These are phyloP conservation scores for Epinotia bilunana DNA, from an alignment of 2,888 invertebrate genomes.

Conservation along the genomic window DNA sequence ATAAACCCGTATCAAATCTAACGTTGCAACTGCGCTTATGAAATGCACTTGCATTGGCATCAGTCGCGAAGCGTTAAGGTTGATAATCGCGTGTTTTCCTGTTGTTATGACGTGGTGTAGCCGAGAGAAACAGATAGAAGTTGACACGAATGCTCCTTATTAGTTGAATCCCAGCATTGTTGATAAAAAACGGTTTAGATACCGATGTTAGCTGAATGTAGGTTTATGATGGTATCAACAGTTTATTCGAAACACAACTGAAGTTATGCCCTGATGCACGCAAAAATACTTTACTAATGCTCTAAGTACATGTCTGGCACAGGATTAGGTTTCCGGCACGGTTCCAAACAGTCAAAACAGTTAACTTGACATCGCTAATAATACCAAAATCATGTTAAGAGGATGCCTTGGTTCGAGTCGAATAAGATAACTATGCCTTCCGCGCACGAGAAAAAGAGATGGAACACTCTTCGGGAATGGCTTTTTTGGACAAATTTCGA, in stretches of 20 bases:
- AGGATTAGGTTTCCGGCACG: too few species aligned
- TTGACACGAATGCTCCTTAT: slow-evolving; percentile 79
- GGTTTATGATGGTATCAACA: slow-evolving; percentile 6
- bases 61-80: slow-evolving; percentile 5
- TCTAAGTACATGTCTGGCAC: too few species aligned
- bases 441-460: too few species aligned
- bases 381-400: too few species aligned
- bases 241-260: not conserved
- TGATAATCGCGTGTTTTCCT: not conserved
- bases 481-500: too few species aligned
- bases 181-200: slow-evolving; percentile 56
- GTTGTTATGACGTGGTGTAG: not conserved
- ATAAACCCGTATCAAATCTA: not conserved
- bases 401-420: too few species aligned
- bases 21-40: slow-evolving; percentile 26
- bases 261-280: not conserved
- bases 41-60: slow-evolving; percentile 17
- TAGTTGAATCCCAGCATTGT: slow-evolving; percentile 72
- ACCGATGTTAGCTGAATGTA: slow-evolving; percentile 18
- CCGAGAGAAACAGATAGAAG: slow-evolving; percentile 59
- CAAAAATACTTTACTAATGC: not conserved
- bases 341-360: too few species aligned
- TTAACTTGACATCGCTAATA: too few species aligned
- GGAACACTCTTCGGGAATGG: too few species aligned
- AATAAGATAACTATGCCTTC: too few species aligned